Base-by-base conservation (phyloP, 2,888 invertebrate species). In the Theretra japonica region DNA sequence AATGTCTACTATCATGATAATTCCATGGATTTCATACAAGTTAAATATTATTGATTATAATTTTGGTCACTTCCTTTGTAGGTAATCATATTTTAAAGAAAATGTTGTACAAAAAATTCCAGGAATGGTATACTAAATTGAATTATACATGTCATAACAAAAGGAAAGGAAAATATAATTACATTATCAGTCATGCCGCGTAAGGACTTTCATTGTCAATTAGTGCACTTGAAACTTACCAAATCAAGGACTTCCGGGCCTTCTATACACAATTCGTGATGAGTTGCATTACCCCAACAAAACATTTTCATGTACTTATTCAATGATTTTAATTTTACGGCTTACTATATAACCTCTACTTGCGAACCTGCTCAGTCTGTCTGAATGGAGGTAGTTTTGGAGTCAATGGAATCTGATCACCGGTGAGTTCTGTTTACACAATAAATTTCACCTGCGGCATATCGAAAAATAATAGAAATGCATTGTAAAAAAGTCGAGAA, bases 221-320 rank as follows among this genome's bases (percentile, higher is more conserved):
- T 15, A 15, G 23, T 65, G 41, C 17, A 65, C 15, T 15, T 48
- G 21, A 33, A 23, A 80, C 90, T 90, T 85, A 94, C 94, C 89
- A 94, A 85, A 84, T 93, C 93, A 76, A 85, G 79, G 75, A 79
- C 84, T 68, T 89, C 89, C 68, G 90, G 77, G 58, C 87, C 87
- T 82, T 94, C 94, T 74, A 94, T 82, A 80, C 90, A 93, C 75
- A 94, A 84, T 88, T 94, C 94, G 80, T 93, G 93, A 86, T 94
- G 89, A 85, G 94, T 94, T 79, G 93, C 87, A 88, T 94, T 94
- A 79, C 94, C 94, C 94, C 94, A 94, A 86, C 94, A 94, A 91
- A 93, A 94, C 94, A 94, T 94, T 87, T 86, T 90, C 77, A 73
- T 77, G 74, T 73, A 79, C 76, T 70, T 78, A 73, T 75, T 59